Conservation (phyloP, 2,797 vertebrate species). For the Iguana delicatissima region DNA sequence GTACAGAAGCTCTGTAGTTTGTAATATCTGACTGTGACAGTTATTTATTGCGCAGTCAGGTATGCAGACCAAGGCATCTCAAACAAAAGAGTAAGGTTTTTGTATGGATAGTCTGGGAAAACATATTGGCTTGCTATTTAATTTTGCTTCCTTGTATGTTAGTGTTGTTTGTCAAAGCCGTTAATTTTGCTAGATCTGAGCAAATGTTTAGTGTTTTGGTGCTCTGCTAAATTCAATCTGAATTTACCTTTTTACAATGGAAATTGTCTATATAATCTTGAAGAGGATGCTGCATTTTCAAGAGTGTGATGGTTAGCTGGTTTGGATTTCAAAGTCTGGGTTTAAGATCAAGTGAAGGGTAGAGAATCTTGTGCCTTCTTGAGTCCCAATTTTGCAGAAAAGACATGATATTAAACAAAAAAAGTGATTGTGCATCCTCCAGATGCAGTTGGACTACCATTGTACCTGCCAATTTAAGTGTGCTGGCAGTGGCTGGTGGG, state of each 20-base stretch:
- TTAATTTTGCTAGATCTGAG: constrained; percentile 3
- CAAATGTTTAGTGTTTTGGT: constrained; percentile 30
- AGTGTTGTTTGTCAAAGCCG: constrained; percentile 25
- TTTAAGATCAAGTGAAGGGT: neutral
- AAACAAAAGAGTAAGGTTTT: constrained; percentile 4
- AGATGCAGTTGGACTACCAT: neutral
- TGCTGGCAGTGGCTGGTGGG: too few relatives aligned
- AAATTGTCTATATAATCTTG: constrained; percentile 33
- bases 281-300: constrained; percentile 62
- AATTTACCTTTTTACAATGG: constrained; percentile 34
- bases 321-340: constrained; percentile 48
- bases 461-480: too few relatives aligned
- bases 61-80: neutral
- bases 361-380: neutral
- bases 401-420: too few relatives aligned
- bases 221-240: constrained; percentile 10
- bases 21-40: neutral
- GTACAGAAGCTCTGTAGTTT: neutral
- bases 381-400: too few relatives aligned
- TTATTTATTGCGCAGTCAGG: neutral
- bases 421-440: neutral
- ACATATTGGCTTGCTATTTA: neutral
- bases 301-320: constrained; percentile 70
- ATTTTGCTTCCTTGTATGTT: neutral
- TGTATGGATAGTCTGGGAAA: constrained; percentile 35